Percentiles rank a stretch among this genome's conserved stretches.
Evolutionary conservation across 2,113 vertebrate species (phyloP).

Genomic region (Nothocercus julius): DNA sequence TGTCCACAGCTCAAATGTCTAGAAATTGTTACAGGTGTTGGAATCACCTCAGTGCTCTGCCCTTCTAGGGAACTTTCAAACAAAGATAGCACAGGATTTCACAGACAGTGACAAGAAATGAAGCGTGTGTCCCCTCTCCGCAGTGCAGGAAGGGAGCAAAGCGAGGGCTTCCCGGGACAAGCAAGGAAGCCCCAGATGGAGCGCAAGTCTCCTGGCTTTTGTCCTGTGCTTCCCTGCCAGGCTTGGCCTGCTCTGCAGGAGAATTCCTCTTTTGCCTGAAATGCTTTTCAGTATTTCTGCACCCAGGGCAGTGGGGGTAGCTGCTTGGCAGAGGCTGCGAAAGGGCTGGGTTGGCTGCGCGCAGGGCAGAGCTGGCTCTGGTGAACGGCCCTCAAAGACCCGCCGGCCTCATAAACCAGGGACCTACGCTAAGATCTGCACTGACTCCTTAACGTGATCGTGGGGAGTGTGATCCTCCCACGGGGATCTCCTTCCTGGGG

Average conservation of each 20-base stretch:
- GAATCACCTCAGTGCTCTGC: not conserved
- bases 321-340: not conserved
- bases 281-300: not conserved
- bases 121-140: not conserved
- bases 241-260: not conserved
- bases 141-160: too few relatives aligned
- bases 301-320: too few relatives aligned
- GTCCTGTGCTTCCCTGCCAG: too few relatives aligned
- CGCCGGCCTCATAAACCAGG: not conserved
- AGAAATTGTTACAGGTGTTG: not conserved
- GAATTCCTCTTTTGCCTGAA: not conserved
- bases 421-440: not conserved
- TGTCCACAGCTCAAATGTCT: not conserved
- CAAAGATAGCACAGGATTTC: not conserved
- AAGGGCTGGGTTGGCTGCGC: accelerated
- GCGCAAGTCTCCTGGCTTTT: too few relatives aligned
- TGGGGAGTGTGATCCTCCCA: too few relatives aligned
- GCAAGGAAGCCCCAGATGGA: not conserved
- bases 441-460: not conserved
- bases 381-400: accelerated
- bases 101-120: too few relatives aligned
- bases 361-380: not conserved
- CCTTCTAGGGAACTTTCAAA: not conserved
- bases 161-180: not conserved
- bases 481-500: not conserved